These are phyloP conservation scores for Chelmon rostratus DNA, from an alignment of 2,797 vertebrate genomes.

Conservation along the genomic window DNA sequence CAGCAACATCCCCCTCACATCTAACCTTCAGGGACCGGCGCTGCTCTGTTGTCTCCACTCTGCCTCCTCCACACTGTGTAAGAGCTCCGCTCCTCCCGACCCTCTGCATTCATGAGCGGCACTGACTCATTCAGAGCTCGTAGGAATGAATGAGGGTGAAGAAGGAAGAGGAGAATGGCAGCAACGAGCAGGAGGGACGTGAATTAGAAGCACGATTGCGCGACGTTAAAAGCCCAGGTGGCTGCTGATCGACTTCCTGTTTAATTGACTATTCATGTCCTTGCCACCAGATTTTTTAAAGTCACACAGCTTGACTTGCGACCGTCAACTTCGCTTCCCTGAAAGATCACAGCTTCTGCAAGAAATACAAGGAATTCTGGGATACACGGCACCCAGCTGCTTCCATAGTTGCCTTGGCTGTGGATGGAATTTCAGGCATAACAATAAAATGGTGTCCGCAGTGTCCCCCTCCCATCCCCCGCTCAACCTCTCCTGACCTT, in stretches of 20 bases:
- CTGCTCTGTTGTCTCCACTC: slow-evolving; percentile 69
- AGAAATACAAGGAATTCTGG: slow-evolving; percentile 10
- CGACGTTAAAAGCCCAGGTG: slow-evolving; percentile 15
- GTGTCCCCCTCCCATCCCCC: neutral
- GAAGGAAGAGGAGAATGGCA: slow-evolving; percentile 17
- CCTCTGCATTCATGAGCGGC: slow-evolving; percentile 49
- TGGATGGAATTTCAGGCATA: slow-evolving; percentile 53
- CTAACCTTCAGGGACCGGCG: slow-evolving; percentile 74
- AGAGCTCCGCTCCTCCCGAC: slow-evolving; percentile 31
- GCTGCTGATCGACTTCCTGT: neutral
- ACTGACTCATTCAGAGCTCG: slow-evolving; percentile 62
- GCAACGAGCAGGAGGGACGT: neutral
- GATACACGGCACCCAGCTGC: neutral
- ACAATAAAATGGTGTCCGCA: slow-evolving; percentile 56
- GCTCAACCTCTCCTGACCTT: slow-evolving; percentile 53
- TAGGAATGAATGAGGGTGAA: slow-evolving; percentile 56
- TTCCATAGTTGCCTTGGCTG: slow-evolving; percentile 17
- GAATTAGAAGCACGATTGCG: slow-evolving; percentile 4
- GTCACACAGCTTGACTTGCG: neutral
- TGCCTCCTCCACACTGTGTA: slow-evolving; percentile 61
- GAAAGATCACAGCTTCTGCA: neutral
- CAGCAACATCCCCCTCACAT: slow-evolving; percentile 77
- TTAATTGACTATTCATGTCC: neutral
- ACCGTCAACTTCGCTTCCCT: neutral
- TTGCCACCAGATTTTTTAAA: neutral